These are phyloP conservation scores for Oreortyx pictus DNA, from an alignment of 2,797 vertebrate species.

Conservation along the genomic window DNA sequence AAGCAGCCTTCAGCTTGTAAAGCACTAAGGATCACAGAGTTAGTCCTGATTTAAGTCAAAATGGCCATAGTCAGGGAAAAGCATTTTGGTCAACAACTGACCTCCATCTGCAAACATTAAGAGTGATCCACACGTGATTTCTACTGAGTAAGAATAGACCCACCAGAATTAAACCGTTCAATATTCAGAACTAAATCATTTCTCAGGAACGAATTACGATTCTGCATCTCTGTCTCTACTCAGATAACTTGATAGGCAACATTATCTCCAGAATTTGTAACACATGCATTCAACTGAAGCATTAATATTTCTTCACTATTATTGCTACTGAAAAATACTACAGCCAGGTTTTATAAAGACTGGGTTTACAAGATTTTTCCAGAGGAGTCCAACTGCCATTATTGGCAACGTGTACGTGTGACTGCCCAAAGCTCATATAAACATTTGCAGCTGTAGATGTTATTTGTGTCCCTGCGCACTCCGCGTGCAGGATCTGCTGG, in stretches of 20 bases:
- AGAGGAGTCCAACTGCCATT: neutral
- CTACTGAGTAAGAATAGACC: rapidly evolving
- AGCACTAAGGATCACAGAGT: neutral
- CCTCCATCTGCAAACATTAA: neutral
- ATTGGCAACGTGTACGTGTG: rapidly evolving
- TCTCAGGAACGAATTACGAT: rapidly evolving
- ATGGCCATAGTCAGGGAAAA: neutral
- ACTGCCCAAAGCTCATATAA: rapidly evolving
- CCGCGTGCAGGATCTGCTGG: rapidly evolving
- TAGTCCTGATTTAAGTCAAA: neutral
- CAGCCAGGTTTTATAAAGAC: neutral
- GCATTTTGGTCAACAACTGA: neutral
- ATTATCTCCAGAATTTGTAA: neutral
- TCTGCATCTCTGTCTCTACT: neutral
- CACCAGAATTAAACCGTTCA: neutral
- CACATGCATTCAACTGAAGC: rapidly evolving
- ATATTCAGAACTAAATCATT: neutral
- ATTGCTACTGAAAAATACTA: neutral
- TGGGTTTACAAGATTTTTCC: neutral
- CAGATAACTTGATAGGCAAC: neutral
- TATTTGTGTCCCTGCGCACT: rapidly evolving
- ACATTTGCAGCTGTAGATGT: rapidly evolving
- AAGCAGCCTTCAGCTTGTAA: neutral
- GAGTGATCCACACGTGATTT: neutral
- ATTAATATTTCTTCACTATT: neutral